A percentile compares a stretch with the other conserved stretches of the same genome.
These are phyloP conservation scores for Drosophila guanche DNA, from an alignment of 1,140 invertebrate genomes.

Conservation along the genomic window DNA sequence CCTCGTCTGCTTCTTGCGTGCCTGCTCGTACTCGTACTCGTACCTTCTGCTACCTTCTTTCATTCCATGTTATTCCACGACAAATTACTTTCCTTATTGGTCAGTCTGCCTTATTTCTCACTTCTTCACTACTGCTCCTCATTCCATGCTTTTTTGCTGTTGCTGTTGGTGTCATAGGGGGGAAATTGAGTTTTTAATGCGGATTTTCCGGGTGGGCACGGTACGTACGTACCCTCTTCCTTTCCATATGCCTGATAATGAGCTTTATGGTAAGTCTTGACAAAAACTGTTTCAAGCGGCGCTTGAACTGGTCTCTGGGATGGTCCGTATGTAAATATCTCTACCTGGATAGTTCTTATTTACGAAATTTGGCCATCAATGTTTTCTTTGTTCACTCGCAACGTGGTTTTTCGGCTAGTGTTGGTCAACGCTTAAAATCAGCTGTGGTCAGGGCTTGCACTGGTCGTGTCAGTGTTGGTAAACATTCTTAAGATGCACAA, in stretches of 20 bases:
- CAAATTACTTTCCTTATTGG: conserved; percentile 77
- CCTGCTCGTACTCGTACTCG: too few relatives aligned
- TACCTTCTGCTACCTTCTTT: background rate
- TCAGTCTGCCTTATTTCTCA: conserved; percentile 21
- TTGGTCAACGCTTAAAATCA: too few relatives aligned
- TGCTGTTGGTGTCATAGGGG: conserved; percentile 53
- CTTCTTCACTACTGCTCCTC: conserved; percentile 15
- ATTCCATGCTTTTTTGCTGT: conserved; percentile 20
- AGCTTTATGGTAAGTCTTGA: conserved; percentile 49
- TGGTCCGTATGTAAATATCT: background rate
- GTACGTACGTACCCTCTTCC: conserved; percentile 37
- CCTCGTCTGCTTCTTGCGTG: too few relatives aligned
- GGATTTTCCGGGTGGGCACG: conserved; percentile 57
- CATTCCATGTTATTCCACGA: conserved; percentile 20
- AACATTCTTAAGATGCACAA: background rate
- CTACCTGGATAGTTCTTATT: background rate
- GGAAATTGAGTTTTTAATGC: conserved; percentile 76
- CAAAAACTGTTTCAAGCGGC: conserved; percentile 49
- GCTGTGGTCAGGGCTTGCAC: too few relatives aligned
- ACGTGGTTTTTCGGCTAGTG: too few relatives aligned
- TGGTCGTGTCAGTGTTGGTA: background rate
- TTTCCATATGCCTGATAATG: conserved; percentile 52
- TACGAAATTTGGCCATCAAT: too few relatives aligned
- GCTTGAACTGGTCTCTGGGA: conserved; percentile 23
- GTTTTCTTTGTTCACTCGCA: too few relatives aligned